Base-by-base conservation (phyloP, 2,113 vertebrate species). In the Psettodes erumei region DNA sequence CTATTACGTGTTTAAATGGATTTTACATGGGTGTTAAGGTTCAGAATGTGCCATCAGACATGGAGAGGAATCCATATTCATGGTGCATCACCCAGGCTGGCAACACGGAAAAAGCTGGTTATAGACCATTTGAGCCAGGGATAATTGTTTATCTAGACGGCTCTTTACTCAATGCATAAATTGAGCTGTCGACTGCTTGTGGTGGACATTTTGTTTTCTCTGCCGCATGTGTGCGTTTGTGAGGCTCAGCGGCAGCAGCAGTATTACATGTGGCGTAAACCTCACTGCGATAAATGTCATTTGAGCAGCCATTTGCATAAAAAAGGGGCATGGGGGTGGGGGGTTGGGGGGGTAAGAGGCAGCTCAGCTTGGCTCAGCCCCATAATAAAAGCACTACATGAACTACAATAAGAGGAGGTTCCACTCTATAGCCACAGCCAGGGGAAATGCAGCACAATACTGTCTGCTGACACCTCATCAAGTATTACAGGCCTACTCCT, bases 1-100 rank as follows among this genome's bases (percentile, higher is more conserved):
- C 93, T 91, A 92, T 93, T 94, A 93, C 72, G 78, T 79, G 86
- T 88, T 88, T 90, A 92, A 94, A 90, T 93, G 92, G 93, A 94
- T 94, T 93, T 90, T 84, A 84, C 92, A 94, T 83, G 92, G 92
- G 72, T 90, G 92, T 93, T 93, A 90, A 71, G 86, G 82, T 87
- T 90, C 86, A 85, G 90, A 92, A 86, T 89, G 89, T 71, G 69
- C 77, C 83, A 86, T 92, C 86, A 88, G 86, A 90, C 79, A 75
- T 82, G 82, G 80, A 56, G 84, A 70, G 84, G 79, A 63, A 92
- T 93, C 83, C 91, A 93, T 93, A 92, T 93, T 93, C 91, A 94
- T 92, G 89, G 85, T 37, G 83, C 75, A 54, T 79, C 48, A 19
- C 68, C 37, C 58, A 47, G 27, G 56, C n/a, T 37, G 19, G 37